Evolutionary conservation across 2,113 vertebrate species (phyloP), one percentile per base, ranked within the genome.

Genomic region (Peromyscus leucopus): DNA sequence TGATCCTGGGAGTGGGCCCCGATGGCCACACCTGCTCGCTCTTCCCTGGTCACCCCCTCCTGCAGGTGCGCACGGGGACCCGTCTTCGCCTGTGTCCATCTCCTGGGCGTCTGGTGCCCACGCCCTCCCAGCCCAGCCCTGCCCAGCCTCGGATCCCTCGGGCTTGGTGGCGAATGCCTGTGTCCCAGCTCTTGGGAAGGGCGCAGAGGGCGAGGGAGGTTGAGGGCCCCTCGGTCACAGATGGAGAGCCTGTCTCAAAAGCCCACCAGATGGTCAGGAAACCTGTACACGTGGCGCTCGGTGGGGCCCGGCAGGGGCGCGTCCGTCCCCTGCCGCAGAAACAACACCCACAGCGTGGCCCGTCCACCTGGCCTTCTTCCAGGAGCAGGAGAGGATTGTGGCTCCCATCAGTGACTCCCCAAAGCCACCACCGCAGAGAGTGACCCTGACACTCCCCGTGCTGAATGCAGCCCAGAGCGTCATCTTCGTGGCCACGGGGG

Each of bases 21-120:
- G 99, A 99, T 90, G 99, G 99, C 90, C 99, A 99, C 95, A 99
- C 99, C 3, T 99, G 99, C 93, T 99, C 99, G 0, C 99, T 99
- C 22, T 99, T 99, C 93, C 99, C 99, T 21, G 98, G 98, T 11
- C 99, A 99, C 65, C 99, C 99, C 2, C 98, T 99, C 65, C 96
- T 99, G 26, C 98, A 99, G 99, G 99, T 99, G 94, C 98, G 97
- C 2, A 1, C 6, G 55, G 71, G 28, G n/a, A 8, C 28, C 31
- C 17, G 2, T 51, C 17, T 3, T 17, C 33, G 31, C 28, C 78
- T 80, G 78, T 57, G 51, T 57, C 22, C 39, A 22, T 8, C 39
- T 65, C 8, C n/a, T 42, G 57, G 36, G 22, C 28, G 28, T 28
- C 59, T 46, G 59, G n/a, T 28, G 5, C 16, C 22, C 5, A 1